phyloP scores from a whole-genome alignment of 2,888 invertebrate species.

The Campoplex nolae region DNA sequence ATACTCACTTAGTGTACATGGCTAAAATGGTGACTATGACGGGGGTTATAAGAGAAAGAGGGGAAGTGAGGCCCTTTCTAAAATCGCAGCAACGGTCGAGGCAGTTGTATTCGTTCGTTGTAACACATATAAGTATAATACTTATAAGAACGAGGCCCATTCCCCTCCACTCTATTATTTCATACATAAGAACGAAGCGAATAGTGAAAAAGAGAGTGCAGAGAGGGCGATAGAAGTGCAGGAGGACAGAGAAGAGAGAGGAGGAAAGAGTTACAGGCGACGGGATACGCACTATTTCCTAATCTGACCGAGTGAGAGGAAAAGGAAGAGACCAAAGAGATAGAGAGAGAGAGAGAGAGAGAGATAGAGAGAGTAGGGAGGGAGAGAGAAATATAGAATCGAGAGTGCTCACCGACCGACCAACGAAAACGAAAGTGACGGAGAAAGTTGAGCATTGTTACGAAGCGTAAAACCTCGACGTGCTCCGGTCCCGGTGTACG shows the following conservation, averaged over 20 bases:
- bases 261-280: constrained; percentile 71
- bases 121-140: constrained; percentile 23
- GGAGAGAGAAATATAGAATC: constrained; percentile 54
- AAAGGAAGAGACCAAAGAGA: constrained; percentile 19
- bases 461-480: constrained; percentile 79
- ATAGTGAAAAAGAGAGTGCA: constrained; percentile 27
- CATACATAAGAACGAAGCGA: constrained; percentile 40
- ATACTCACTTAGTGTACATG: constrained; percentile 58
- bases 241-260: constrained; percentile 61
- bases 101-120: constrained; percentile 63
- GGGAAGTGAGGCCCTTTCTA: constrained; percentile 79
- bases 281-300: constrained; percentile 79
- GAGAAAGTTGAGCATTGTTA: constrained; percentile 84
- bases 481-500: constrained; percentile 60
- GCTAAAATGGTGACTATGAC: constrained; percentile 32
- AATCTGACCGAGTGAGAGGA: constrained; percentile 73
- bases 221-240: constrained; percentile 22
- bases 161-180: constrained; percentile 15
- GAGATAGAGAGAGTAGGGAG: constrained; percentile 45
- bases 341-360: constrained; percentile 49
- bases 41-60: constrained; percentile 41
- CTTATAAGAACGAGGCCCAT: constrained; percentile 5
- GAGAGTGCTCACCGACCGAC: constrained; percentile 74
- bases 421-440: constrained; percentile 84
- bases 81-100: constrained; percentile 78